Evolutionary conservation across 1,140 invertebrate species (phyloP).

Genomic region (Oedothorax gibbosus): DNA sequence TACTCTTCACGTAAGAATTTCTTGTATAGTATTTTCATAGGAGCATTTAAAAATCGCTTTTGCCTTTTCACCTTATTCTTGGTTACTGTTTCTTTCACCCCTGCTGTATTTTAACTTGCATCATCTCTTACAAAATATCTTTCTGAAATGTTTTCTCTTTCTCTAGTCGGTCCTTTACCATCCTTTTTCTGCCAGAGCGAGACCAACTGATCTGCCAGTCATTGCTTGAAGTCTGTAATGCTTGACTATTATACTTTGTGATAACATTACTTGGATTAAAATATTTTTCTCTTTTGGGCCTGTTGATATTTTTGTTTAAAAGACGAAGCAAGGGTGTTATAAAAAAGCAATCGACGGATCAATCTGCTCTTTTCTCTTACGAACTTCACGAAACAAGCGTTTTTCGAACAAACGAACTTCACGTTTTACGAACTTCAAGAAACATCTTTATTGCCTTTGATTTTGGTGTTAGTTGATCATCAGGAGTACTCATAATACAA

Average conservation of each 20-base stretch:
- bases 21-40: slow-evolving; percentile 2
- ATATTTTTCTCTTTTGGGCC: slow-evolving; percentile 20
- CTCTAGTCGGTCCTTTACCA: slow-evolving; percentile 13
- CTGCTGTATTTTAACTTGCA: slow-evolving; percentile 14
- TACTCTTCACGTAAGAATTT: slow-evolving; percentile 16
- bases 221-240: too few species aligned
- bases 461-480: slow-evolving; percentile 18
- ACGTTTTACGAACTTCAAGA: slow-evolving; percentile 1
- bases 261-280: slow-evolving; percentile 19
- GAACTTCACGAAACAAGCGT: too few species aligned
- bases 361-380: too few species aligned
- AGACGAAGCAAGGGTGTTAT: too few species aligned
- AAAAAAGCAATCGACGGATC: too few species aligned
- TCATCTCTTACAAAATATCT: slow-evolving; percentile 25
- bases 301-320: slow-evolving; percentile 25
- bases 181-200: slow-evolving; percentile 14
- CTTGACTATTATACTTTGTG: slow-evolving; percentile 10
- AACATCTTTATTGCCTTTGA: not conserved
- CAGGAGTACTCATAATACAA: slow-evolving; percentile 6
- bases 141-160: slow-evolving; percentile 17
- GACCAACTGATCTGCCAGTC: too few species aligned
- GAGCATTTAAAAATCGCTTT: slow-evolving; percentile 6
- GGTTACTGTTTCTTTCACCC: slow-evolving; percentile 31
- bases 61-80: slow-evolving; percentile 21
- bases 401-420: too few species aligned